Percentiles rank a stretch among this genome's conserved stretches.
These are phyloP conservation scores for Agrochola lychnidis DNA, from an alignment of 2,888 invertebrate species.

Conservation along the genomic window DNA sequence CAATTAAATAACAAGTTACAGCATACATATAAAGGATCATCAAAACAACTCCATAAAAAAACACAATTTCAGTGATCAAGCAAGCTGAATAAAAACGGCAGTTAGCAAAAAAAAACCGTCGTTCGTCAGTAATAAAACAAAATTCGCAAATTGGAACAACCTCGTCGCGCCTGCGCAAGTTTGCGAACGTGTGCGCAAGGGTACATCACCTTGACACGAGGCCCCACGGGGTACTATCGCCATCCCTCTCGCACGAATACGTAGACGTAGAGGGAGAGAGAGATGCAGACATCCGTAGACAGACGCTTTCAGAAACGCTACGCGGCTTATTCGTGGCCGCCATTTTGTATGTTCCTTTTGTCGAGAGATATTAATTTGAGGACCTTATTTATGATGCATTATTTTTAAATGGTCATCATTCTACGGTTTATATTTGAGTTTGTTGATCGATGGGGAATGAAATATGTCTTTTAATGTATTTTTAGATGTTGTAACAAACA, in stretches of 20 bases:
- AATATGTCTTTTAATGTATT: constrained; percentile 24
- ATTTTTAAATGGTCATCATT: constrained; percentile 39
- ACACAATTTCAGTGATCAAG: constrained; percentile 60
- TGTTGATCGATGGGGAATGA: background rate
- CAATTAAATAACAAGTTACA: background rate
- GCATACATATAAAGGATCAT: background rate
- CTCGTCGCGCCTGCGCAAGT: constrained; percentile 70
- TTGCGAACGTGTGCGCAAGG: constrained; percentile 78
- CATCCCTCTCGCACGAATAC: constrained; percentile 76
- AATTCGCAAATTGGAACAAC: constrained; percentile 72
- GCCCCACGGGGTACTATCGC: constrained; percentile 83
- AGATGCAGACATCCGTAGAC: constrained; percentile 83
- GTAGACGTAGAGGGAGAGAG: constrained; percentile 78
- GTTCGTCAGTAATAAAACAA: constrained; percentile 62
- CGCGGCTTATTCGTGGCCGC: constrained; percentile 81
- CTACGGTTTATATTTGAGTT: constrained; percentile 25
- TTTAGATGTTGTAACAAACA: constrained; percentile 15
- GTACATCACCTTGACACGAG: constrained; percentile 88
- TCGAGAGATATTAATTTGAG: constrained; percentile 79
- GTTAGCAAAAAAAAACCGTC: constrained; percentile 58
- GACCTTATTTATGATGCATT: constrained; percentile 66
- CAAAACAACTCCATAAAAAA: constrained; percentile 34
- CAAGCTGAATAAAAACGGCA: constrained; percentile 43
- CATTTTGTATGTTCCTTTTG: constrained; percentile 86
- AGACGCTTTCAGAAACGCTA: constrained; percentile 89